phyloP scores from a whole-genome alignment of 2,888 invertebrate species.

The Mimachlamys varia region DNA sequence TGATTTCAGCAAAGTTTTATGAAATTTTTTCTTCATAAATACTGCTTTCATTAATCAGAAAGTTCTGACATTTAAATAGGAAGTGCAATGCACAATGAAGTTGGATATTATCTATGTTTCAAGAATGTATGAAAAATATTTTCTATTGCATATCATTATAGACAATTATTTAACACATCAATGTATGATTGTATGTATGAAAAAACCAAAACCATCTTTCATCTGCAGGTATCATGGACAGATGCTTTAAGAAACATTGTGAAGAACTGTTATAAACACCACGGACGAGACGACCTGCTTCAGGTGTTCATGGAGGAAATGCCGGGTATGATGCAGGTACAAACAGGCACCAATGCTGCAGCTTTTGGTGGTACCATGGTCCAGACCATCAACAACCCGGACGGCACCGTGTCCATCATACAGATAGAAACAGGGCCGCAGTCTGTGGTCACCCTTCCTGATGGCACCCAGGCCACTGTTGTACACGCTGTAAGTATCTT shows the following conservation, averaged over 20 bases:
- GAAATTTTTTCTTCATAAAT: no score
- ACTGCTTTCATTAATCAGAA: no score
- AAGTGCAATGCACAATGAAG: no score
- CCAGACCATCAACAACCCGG: constrained; percentile 97
- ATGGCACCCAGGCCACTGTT: constrained; percentile 97
- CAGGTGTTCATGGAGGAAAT: constrained; percentile 92
- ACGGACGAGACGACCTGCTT: constrained; percentile 96
- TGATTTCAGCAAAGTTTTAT: no score
- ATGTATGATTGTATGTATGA: background rate
- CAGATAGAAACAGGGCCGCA: constrained; percentile 84
- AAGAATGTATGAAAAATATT: no score
- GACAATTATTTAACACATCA: no score
- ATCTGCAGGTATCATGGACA: constrained; percentile 96
- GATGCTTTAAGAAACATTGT: constrained; percentile 98
- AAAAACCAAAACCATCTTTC: background rate
- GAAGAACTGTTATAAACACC: constrained; percentile 98
- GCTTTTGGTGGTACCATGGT: constrained; percentile 89
- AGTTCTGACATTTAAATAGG: no score
- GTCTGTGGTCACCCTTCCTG: constrained; percentile 94
- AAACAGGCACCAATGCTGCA: constrained; percentile 48
- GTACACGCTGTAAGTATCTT: constrained; percentile 84
- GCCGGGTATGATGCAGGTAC: constrained; percentile 37
- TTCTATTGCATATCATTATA: no score
- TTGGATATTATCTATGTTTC: no score
- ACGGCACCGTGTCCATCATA: constrained; percentile 97